Percentiles rank a stretch among this genome's conserved stretches.
These are phyloP conservation scores for Drosophila mayri DNA, from an alignment of 1,140 invertebrate species.

Conservation along the genomic window DNA sequence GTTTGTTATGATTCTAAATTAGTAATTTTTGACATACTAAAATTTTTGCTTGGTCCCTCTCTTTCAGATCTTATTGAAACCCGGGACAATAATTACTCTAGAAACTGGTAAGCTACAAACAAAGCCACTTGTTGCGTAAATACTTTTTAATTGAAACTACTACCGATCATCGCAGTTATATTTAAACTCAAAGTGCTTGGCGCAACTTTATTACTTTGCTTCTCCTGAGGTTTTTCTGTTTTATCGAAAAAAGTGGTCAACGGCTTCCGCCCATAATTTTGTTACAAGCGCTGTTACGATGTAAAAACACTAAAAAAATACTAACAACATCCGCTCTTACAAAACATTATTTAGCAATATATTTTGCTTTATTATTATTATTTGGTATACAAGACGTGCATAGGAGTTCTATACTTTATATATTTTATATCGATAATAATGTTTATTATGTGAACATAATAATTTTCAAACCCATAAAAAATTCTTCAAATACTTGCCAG, in stretches of 20 bases:
- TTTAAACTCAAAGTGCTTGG: constrained; percentile 5
- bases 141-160: neutral
- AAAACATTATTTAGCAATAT: neutral
- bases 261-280: constrained; percentile 59
- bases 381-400: neutral
- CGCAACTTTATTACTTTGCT: constrained; percentile 34
- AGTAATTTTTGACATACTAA: neutral
- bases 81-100: constrained; percentile 61
- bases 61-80: constrained; percentile 46
- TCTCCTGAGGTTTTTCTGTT: constrained; percentile 13
- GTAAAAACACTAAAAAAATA: constrained; percentile 11
- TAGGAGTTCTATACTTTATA: neutral
- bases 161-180: neutral
- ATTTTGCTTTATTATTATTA: neutral
- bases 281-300: constrained; percentile 23
- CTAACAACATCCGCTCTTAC: constrained; percentile 13
- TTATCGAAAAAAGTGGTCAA: constrained; percentile 52
- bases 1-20: neutral
- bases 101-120: constrained; percentile 41
- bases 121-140: constrained; percentile 16
- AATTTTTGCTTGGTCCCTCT: too few species aligned
- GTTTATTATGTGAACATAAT: too few species aligned
- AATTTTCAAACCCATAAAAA: too few species aligned
- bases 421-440: neutral
- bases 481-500: too few species aligned